Conservation (phyloP, 2,888 invertebrate genomes). For the Drosophila niveifrons region DNA sequence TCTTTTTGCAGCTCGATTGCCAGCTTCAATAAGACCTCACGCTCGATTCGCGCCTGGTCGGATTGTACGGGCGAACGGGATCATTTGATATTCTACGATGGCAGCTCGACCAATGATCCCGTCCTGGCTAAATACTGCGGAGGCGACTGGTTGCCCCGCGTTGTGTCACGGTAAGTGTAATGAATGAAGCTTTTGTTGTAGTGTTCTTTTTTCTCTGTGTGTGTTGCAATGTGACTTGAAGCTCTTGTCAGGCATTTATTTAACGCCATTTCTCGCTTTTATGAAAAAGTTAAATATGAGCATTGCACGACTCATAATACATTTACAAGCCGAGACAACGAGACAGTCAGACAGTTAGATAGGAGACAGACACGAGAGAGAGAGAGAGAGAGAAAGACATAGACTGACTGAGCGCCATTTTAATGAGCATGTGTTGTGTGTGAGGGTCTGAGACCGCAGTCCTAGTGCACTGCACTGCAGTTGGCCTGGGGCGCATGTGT, state of each 20-base stretch:
- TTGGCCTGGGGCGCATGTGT: conserved; percentile 78
- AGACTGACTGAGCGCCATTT: conserved; percentile 70
- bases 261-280: conserved; percentile 71
- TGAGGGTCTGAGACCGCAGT: conserved; percentile 29
- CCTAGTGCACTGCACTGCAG: conserved; percentile 80
- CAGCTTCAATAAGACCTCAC: conserved; percentile 90
- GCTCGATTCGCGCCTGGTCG: conserved; percentile 91
- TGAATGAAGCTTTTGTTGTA: conserved; percentile 14
- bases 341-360: conserved; percentile 22
- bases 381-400: conserved; percentile 30
- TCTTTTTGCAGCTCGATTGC: conserved; percentile 84
- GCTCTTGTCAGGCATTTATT: conserved; percentile 64
- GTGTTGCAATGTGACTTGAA: conserved; percentile 18
- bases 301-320: conserved; percentile 66
- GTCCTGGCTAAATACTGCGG: conserved; percentile 95
- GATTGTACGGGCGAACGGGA: conserved; percentile 94
- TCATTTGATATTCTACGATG: conserved; percentile 94
- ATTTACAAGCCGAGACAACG: conserved; percentile 56
- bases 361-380: conserved; percentile 16
- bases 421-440: conserved; percentile 68
- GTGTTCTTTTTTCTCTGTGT: not conserved
- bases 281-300: conserved; percentile 74
- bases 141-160: conserved; percentile 93
- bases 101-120: conserved; percentile 92
- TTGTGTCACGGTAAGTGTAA: conserved; percentile 87